Evolutionary conservation across 2,888 invertebrate species (phyloP).

Genomic region (Cactoblastis cactorum): DNA sequence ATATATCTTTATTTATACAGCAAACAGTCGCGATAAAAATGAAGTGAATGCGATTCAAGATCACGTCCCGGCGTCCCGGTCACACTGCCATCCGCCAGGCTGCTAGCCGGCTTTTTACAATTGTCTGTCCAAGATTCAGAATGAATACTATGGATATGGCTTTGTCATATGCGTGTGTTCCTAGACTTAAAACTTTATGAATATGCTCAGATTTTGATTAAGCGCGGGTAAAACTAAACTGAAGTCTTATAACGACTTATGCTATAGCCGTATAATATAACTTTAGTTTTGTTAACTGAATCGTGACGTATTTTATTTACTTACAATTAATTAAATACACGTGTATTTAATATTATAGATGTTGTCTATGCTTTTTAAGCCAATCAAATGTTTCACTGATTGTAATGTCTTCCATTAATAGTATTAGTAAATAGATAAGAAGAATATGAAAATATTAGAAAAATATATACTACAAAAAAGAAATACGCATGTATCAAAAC

Average conservation of each 20-base stretch:
- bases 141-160: not conserved
- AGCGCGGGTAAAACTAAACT: too few relatives aligned
- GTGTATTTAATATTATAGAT: too few relatives aligned
- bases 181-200: not conserved
- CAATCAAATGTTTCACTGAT: too few relatives aligned
- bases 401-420: too few relatives aligned
- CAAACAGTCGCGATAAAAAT: conserved; percentile 30
- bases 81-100: not conserved
- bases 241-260: too few relatives aligned
- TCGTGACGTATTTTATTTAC: too few relatives aligned
- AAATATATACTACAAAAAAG: not conserved
- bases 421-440: not conserved
- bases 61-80: conserved; percentile 34
- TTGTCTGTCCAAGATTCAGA: not conserved
- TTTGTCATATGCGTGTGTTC: not conserved
- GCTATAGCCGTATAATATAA: too few relatives aligned
- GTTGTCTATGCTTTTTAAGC: too few relatives aligned
- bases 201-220: not conserved
- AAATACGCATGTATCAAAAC: not conserved
- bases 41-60: conserved; percentile 43
- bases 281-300: too few relatives aligned
- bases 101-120: conserved; percentile 27
- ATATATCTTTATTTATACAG: conserved; percentile 22
- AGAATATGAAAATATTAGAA: not conserved
- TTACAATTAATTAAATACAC: too few relatives aligned